Percentiles rank a stretch among this genome's conserved stretches.
phyloP scores from a whole-genome alignment of 2,888 invertebrate genomes.

The Eristalis tenax region DNA sequence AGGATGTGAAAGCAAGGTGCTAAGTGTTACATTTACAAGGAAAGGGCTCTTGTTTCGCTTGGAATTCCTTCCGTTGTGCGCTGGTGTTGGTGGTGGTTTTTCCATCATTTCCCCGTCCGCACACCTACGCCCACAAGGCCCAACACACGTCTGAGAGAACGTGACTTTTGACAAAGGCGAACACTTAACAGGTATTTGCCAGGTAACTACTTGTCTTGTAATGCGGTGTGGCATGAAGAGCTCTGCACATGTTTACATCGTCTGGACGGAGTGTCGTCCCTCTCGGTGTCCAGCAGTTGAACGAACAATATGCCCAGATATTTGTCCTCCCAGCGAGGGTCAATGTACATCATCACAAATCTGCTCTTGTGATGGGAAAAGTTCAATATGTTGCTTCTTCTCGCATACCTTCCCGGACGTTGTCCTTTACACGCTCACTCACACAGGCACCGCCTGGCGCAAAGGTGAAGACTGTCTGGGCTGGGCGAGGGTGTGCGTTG shows the following conservation, averaged over 20 bases:
- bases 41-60: background rate
- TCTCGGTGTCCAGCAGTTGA: background rate
- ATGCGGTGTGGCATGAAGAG: conserved; percentile 12
- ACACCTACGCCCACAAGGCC: background rate
- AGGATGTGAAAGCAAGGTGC: conserved; percentile 21
- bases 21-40: conserved; percentile 44
- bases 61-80: too few relatives aligned
- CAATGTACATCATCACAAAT: conserved; percentile 40
- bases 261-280: conserved; percentile 12
- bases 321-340: conserved; percentile 21
- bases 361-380: conserved; percentile 41
- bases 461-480: background rate
- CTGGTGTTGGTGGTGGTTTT: background rate
- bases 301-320: background rate
- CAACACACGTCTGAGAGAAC: conserved; percentile 34
- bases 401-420: conserved; percentile 1
- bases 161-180: conserved; percentile 65
- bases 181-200: conserved; percentile 55
- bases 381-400: conserved; percentile 46
- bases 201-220: background rate
- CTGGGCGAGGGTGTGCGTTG: background rate
- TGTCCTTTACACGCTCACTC: conserved; percentile 23
- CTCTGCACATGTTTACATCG: conserved; percentile 4
- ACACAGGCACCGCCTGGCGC: background rate
- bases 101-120: conserved; percentile 8